Conservation (phyloP, 2,797 vertebrate genomes). For the Ataeniobius toweri region DNA sequence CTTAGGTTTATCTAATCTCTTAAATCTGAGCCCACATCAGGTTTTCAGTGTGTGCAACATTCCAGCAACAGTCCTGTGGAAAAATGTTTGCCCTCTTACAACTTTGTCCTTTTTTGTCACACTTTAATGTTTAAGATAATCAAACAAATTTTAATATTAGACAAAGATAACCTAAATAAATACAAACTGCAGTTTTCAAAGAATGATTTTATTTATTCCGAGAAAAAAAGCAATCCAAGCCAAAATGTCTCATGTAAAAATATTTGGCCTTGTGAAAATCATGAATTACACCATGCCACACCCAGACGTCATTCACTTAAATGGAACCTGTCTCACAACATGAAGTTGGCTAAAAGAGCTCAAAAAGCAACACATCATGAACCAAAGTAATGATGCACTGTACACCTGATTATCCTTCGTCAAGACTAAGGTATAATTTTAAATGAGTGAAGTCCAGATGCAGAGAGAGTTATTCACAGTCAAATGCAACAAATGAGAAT, state of each 20-base stretch:
- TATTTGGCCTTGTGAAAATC: background rate
- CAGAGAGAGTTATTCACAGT: no score
- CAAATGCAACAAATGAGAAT: background rate
- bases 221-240: background rate
- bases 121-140: background rate
- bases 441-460: background rate
- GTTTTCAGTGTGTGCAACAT: background rate
- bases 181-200: no score
- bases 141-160: background rate
- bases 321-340: background rate
- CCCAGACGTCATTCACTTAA: no score
- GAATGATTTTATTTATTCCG: background rate
- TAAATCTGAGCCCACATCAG: no score
- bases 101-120: background rate
- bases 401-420: background rate
- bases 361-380: background rate
- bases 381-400: background rate
- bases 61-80: background rate
- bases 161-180: background rate
- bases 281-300: background rate
- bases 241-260: background rate
- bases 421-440: background rate
- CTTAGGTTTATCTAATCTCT: background rate
- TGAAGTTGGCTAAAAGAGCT: background rate
- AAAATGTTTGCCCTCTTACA: background rate